Conservation (phyloP, 2,797 vertebrate species). For the Acrocephalus scirpaceus region DNA sequence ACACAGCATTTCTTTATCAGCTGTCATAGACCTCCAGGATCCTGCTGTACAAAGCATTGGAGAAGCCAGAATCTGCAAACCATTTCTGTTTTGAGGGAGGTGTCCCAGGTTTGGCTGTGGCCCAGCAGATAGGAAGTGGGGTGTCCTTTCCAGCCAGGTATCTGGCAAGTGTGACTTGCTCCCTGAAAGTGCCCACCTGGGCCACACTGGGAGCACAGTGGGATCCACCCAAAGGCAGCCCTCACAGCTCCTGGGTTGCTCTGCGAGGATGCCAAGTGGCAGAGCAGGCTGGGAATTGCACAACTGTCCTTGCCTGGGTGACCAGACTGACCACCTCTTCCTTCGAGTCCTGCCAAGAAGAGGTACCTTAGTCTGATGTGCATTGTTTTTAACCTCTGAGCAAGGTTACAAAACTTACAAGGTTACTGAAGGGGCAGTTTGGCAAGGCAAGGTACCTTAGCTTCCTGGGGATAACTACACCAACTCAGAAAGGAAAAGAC, state of each 20-base stretch:
- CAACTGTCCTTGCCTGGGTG: neutral
- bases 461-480: neutral
- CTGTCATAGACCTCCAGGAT: neutral
- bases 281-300: fast-evolving
- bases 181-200: too few species aligned
- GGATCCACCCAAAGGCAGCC: fast-evolving
- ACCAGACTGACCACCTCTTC: neutral
- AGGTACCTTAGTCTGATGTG: neutral
- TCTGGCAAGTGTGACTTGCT: fast-evolving
- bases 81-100: neutral
- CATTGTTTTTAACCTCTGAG: fast-evolving
- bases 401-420: neutral
- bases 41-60: neutral
- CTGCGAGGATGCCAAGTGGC: neutral
- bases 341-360: neutral
- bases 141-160: neutral
- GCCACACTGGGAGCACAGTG: neutral
- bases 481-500: neutral
- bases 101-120: neutral
- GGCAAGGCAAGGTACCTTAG: neutral
- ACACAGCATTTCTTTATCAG: neutral
- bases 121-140: neutral
- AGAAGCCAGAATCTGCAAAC: neutral
- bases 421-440: neutral
- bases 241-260: neutral